Percentiles rank a stretch among this genome's conserved stretches.
These are phyloP conservation scores for Entomyzon cyanotis DNA, from an alignment of 2,113 vertebrate species.

Conservation along the genomic window DNA sequence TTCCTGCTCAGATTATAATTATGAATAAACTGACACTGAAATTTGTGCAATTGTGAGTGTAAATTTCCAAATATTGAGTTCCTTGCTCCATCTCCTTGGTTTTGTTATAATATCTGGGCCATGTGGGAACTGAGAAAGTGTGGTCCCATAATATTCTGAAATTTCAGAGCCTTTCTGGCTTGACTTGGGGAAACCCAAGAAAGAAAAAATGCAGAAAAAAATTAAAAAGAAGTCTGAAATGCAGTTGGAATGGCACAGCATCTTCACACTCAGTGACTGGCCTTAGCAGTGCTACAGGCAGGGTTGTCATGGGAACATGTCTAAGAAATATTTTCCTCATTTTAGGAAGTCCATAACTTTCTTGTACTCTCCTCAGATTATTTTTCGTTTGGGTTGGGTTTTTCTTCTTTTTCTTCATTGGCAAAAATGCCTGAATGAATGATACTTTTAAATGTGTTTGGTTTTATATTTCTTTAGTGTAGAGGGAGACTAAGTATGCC, in stretches of 20 bases:
- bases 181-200: background rate
- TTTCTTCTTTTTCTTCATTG: background rate
- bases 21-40: background rate
- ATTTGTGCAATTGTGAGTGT: background rate
- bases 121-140: background rate
- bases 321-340: background rate
- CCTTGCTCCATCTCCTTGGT: background rate
- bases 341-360: constrained; percentile 6
- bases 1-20: background rate
- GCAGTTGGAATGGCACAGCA: constrained; percentile 49
- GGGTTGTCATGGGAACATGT: constrained; percentile 60
- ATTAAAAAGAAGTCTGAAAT: background rate
- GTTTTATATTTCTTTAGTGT: background rate
- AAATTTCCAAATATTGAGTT: background rate
- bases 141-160: background rate
- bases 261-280: background rate
- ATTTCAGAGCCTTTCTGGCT: background rate
- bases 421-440: background rate
- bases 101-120: background rate
- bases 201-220: background rate
- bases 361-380: background rate
- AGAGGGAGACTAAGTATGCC: background rate
- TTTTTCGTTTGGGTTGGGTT: background rate
- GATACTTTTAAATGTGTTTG: background rate
- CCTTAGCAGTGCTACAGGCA: constrained; percentile 5